These are phyloP conservation scores for Hyperoplus lanceolatus DNA, from an alignment of 2,797 vertebrate genomes.

Conservation along the genomic window DNA sequence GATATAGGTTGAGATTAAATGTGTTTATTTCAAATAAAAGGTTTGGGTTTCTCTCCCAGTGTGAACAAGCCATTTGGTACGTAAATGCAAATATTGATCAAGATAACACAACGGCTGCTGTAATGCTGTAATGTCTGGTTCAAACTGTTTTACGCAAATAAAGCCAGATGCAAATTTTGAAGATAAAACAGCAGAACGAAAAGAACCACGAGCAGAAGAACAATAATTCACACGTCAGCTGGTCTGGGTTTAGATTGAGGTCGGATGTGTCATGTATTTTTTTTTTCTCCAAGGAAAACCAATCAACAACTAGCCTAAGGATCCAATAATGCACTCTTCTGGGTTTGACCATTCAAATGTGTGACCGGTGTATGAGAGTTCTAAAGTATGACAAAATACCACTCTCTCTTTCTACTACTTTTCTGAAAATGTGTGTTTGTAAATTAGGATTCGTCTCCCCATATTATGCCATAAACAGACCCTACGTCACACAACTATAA, in stretches of 20 bases:
- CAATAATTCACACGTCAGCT: background rate
- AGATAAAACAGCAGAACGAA: background rate
- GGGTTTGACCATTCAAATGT: too few species aligned
- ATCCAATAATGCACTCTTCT: too few species aligned
- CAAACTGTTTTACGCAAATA: constrained; percentile 4
- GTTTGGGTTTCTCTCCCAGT: background rate
- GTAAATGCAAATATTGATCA: constrained; percentile 20
- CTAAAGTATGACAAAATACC: too few species aligned
- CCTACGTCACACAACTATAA: too few species aligned
- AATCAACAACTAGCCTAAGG: background rate
- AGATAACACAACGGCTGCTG: background rate
- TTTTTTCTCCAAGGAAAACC: background rate
- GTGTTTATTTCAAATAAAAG: background rate
- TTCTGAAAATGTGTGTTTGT: too few species aligned
- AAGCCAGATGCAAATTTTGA: constrained; percentile 4
- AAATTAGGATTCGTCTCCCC: too few species aligned
- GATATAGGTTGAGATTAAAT: too few species aligned
- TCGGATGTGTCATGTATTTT: background rate
- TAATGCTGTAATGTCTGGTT: background rate
- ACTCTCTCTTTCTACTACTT: too few species aligned
- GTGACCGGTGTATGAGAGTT: too few species aligned
- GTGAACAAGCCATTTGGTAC: background rate
- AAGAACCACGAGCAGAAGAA: background rate
- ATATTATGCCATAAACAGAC: too few species aligned
- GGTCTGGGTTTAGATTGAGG: background rate